phyloP scores from a whole-genome alignment of 2,888 invertebrate species.

The Prenolepis imparis region DNA sequence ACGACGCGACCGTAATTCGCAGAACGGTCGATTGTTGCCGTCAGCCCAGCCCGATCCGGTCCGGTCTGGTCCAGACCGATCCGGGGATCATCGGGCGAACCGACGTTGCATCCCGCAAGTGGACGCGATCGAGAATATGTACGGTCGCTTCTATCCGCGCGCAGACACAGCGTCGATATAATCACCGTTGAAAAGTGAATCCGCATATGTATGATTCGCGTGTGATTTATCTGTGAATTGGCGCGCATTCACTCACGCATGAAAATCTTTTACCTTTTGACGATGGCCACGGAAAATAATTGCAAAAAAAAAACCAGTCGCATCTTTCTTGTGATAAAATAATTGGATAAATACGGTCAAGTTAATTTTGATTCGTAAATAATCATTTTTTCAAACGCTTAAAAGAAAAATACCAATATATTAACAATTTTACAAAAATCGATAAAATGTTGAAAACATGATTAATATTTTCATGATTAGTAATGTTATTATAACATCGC shows the following conservation, averaged over 20 bases:
- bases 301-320: neutral
- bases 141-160: constrained; percentile 14
- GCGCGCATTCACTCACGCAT: neutral
- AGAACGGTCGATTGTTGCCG: constrained; percentile 57
- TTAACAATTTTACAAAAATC: constrained; percentile 11
- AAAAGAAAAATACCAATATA: neutral
- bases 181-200: constrained; percentile 13
- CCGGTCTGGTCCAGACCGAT: constrained; percentile 23
- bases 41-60: constrained; percentile 9
- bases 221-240: neutral
- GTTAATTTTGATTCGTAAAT: neutral
- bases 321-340: neutral
- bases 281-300: neutral
- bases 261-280: neutral
- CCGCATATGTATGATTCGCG: constrained; percentile 1
- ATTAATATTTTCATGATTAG: constrained; percentile 5
- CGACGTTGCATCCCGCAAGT: constrained; percentile 29
- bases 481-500: constrained; percentile 5
- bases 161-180: neutral
- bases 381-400: neutral
- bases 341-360: neutral
- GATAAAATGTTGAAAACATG: neutral
- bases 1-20: constrained; percentile 70
- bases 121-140: constrained; percentile 35
- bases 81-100: constrained; percentile 29